Base-by-base conservation (phyloP, 2,888 invertebrate genomes). In the Cephus sareptanus region DNA sequence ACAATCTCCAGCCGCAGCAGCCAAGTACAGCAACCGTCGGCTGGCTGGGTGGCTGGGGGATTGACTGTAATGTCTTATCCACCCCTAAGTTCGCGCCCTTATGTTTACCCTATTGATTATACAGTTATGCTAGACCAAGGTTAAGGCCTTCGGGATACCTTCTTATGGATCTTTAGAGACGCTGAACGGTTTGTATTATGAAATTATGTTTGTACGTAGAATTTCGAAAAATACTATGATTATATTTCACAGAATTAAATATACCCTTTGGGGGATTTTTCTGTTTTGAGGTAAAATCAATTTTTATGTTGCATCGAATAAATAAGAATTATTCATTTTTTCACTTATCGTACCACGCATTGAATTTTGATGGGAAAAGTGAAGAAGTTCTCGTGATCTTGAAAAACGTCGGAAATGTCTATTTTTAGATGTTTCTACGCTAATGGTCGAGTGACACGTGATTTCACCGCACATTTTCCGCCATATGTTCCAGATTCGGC, bases 91-190 rank as follows among this genome's bases (percentile, higher is more conserved):
- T 85, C 80, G 80, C 86, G 84, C 85, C 85, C 85, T 86, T 82
- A 83, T 86, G 85, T 87, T 86, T 87, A 83, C 85, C 84, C 84
- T 86, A 86, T 87, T 83, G 87, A 87, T 87, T 86, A 86, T 84
- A 85, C 85, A 85, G 87, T 85, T 85, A 86, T 83, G 84, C 82
- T 81, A 80, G 79, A 82, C 81, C 81, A 81, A 82, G 56, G 56
- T 23, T 56, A 56, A 56, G 56, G 23, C 56, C 23, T 56, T 56
- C 9, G 23, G 15, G 56, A 9, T 23, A 15, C 23, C 23, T 56
- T 56, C 56, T 56, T 56, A 56, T 56, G 23, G 23, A 56, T 56
- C 9, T 56, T 56, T 56, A 9, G 9, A 56, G 23, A 23, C 23
- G 56, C 23, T 56, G 23, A 9, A 56, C 56, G 2, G 23, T 56